phyloP scores from a whole-genome alignment of 2,113 vertebrate species.

The Vidua chalybeata region DNA sequence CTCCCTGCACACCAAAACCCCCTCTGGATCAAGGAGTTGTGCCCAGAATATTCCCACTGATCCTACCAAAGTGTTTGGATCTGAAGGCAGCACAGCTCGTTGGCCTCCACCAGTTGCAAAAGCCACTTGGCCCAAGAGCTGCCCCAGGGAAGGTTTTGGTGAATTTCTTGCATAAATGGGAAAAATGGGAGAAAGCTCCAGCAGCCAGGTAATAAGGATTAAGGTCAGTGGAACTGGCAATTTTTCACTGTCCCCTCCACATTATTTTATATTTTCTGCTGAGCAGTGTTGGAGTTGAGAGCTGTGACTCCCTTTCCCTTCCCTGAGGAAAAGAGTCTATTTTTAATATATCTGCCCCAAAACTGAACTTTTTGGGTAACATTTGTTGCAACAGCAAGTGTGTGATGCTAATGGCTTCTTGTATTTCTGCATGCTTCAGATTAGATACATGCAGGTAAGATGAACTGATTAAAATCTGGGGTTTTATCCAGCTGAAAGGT shows the following conservation, averaged over 20 bases:
- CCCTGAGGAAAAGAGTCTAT: not conserved
- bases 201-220: not conserved
- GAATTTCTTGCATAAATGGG: not conserved
- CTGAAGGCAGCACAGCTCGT: not conserved
- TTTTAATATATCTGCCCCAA: not conserved
- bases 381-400: not conserved
- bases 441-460: constrained; percentile 93
- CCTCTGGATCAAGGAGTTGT: accelerated
- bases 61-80: not conserved
- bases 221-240: not conserved
- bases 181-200: not conserved
- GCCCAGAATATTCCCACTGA: not conserved
- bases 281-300: not conserved
- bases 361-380: not conserved
- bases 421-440: constrained; percentile 86
- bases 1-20: not conserved
- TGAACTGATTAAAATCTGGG: not conserved
- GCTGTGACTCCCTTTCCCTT: not conserved
- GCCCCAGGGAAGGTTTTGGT: not conserved
- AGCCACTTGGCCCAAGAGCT: not conserved
- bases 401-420: constrained; percentile 70
- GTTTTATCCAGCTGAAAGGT: not conserved
- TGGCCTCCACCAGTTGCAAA: not conserved
- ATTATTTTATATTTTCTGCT: not conserved
- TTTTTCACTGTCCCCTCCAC: not conserved